A percentile compares a stretch with the other conserved stretches of the same genome.
Conservation (phyloP, 2,113 vertebrate species). For the Columbina picui region DNA sequence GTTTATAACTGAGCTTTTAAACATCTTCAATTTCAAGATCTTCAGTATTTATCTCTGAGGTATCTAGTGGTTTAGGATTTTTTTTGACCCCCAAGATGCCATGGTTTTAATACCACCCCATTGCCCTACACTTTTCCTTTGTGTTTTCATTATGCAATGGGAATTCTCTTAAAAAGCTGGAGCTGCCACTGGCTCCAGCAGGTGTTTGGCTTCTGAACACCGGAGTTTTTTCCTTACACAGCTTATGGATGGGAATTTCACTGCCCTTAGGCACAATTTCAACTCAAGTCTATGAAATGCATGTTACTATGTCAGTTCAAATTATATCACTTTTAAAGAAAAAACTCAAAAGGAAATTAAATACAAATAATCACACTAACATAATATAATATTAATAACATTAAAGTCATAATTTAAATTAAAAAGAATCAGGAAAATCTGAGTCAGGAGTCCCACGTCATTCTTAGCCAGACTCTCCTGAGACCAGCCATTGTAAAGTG, state of each 20-base stretch:
- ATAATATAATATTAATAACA: slow-evolving; percentile 52
- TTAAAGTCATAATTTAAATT: slow-evolving; percentile 58
- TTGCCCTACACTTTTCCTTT: slow-evolving; percentile 38
- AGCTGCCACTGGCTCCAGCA: slow-evolving; percentile 40
- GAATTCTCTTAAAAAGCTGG: slow-evolving; percentile 64
- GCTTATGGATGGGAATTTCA: slow-evolving; percentile 57
- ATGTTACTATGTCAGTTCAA: slow-evolving; percentile 66
- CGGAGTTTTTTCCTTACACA: not conserved
- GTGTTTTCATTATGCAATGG: slow-evolving; percentile 61
- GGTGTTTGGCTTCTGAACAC: slow-evolving; percentile 61
- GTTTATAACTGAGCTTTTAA: not conserved
- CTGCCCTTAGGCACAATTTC: slow-evolving; percentile 58
- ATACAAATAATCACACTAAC: slow-evolving; percentile 65
- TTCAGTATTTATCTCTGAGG: not conserved
- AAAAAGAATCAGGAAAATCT: slow-evolving; percentile 37
- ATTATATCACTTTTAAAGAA: slow-evolving; percentile 64
- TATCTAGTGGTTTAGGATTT: not conserved
- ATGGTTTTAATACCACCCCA: slow-evolving; percentile 26
- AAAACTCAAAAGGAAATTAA: slow-evolving; percentile 62
- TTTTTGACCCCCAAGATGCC: rapidly evolving
- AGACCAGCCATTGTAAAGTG: slow-evolving; percentile 44
- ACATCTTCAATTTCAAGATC: not conserved
- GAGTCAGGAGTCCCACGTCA: slow-evolving; percentile 8
- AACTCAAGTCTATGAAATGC: slow-evolving; percentile 66
- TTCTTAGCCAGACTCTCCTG: not conserved